Evolutionary conservation across 2,888 invertebrate species (phyloP).

Genomic region (Timema cristinae): DNA sequence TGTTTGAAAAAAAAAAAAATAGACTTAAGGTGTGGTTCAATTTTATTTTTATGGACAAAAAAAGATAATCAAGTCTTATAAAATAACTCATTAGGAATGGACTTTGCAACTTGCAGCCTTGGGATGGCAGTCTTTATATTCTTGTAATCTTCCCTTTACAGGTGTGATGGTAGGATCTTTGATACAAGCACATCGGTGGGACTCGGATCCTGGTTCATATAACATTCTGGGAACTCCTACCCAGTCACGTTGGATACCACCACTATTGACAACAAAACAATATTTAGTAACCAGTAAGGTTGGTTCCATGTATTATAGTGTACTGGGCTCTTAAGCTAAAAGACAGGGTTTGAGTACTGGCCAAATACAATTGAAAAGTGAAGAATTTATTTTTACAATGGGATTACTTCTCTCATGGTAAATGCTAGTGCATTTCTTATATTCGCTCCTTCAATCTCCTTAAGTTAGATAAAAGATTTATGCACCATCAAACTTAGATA

Average conservation of each 20-base stretch:
- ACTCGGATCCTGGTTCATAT: slow-evolving; percentile 62
- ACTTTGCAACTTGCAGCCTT: slow-evolving; percentile 54
- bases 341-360: too few relatives aligned
- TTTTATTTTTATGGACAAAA: neutral
- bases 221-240: slow-evolving; percentile 82
- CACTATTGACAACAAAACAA: slow-evolving; percentile 57
- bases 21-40: neutral
- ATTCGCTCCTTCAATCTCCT: too few relatives aligned
- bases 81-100: slow-evolving; percentile 9
- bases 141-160: slow-evolving; percentile 49
- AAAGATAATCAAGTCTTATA: neutral
- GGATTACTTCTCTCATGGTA: too few relatives aligned
- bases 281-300: too few relatives aligned
- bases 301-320: too few relatives aligned
- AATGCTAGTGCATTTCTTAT: too few relatives aligned
- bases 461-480: too few relatives aligned
- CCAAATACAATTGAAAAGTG: too few relatives aligned
- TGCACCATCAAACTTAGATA: too few relatives aligned
- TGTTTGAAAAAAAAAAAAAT: too few relatives aligned
- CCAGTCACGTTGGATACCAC: slow-evolving; percentile 85
- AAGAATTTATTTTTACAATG: too few relatives aligned
- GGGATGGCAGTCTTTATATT: slow-evolving; percentile 61
- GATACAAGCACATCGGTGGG: slow-evolving; percentile 81
- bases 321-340: too few relatives aligned
- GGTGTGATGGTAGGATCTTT: slow-evolving; percentile 46